Evolutionary conservation across 2,797 vertebrate species (phyloP), one percentile per base, ranked within the genome.

Genomic region (Cuniculus paca): DNA sequence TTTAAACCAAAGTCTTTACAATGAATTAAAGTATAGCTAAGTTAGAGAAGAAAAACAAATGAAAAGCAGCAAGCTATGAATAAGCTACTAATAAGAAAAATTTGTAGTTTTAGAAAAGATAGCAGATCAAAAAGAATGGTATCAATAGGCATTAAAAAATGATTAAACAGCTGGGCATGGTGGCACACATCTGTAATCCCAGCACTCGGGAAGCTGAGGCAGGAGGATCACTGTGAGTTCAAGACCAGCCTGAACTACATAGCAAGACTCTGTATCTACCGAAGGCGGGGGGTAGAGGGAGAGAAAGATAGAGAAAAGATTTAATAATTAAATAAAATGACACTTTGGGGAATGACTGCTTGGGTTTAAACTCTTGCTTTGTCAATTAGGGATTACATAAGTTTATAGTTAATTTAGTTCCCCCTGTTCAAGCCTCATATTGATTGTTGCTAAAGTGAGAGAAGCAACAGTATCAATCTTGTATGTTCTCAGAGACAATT

Each of bases 301-400:
- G 60, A 60, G 58, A 58, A 5, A 58, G 6, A 34, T 8, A 6
- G 20, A 65, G 5, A 20, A 22, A 70, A 42, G 11, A 42, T 42
- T 12, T 42, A 72, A 42, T 42, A 42, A 39, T 78, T 54, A 54
- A 54, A 52, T 52, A 52, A 52, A 2, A 72, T 84, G 50, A n/a
- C 39, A 34, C 36, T 95, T 61, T 60, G 8, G 22, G 11, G 17
- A 90, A 81, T 81, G 24, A 50, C 12, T 78, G 14, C 24, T 84
- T 95, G 97, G 94, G 61, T 96, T 96, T 97, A 97, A 98, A 97
- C 87, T 96, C 88, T 98, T 98, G 96, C 88, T 97, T 68, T 78
- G 96, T 4, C 86, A 72, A 22, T 68, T 83, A 82, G 22, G 86
- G 72, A 36, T n/a, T 90, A 65, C 9, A 3, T 63, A 78, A 65